Base-by-base conservation (phyloP, 2,113 vertebrate genomes). In the Redunca redunca region DNA sequence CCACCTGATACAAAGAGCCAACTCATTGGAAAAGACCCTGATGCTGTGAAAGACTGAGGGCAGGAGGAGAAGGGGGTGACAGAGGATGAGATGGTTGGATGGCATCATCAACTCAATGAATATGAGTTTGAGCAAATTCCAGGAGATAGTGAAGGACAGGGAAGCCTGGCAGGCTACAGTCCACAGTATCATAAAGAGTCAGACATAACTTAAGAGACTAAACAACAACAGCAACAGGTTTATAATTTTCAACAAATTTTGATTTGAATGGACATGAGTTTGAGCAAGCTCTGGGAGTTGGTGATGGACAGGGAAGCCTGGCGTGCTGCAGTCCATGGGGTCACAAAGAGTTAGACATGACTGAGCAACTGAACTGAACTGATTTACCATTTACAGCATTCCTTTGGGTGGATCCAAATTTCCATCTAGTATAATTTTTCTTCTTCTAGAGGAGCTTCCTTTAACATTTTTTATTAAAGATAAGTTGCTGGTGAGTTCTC, bases 401-500 rank as follows among this genome's bases (percentile, higher is more conserved):
- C 30, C 50, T 88, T 94, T 94, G 48, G 90, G 19, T 96, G 89
- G 78, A 93, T 91, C 80, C 48, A 71, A 33, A 91, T 96, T 96
- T 91, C 67, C 55, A 84, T 80, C 50, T 96, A 62, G 36, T 19
- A 89, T 84, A 6, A 62, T 94, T 88, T 95, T 91, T 93, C 53
- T 97, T 93, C 50, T 91, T 55, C 58, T 67, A 97, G 77, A 97
- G 71, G 82, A 86, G 88, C 48, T 95, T 88, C 46, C 67, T 71
- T 80, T 94, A 97, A 94, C 71, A 91, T 91, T 95, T 98, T 82
- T 96, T 17, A 52, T 85, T 95, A 93, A 94, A 95, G 82, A 74
- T 93, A 17, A 74, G 6, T 43, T 95, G 57, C 36, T 94, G 52
- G 67, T 92, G 26, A 85, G 21, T 91, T 95, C 16, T 83, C 43